A percentile compares a stretch with the other conserved stretches of the same genome.
These are phyloP conservation scores for Sepiola atlantica DNA, from an alignment of 2,888 invertebrate genomes.

Conservation along the genomic window DNA sequence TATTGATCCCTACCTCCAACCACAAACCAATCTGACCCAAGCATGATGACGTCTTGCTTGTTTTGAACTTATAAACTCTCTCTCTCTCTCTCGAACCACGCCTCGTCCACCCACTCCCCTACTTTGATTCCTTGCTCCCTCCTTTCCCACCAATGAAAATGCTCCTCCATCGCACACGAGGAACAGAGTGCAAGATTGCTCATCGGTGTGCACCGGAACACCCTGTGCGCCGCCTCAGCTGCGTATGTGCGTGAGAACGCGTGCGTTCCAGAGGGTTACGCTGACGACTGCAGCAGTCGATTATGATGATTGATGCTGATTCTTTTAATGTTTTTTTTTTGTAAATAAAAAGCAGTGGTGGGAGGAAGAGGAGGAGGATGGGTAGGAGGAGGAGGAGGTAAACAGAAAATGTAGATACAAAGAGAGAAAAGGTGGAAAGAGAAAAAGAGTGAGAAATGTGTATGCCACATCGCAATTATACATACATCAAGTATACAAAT, in stretches of 20 bases:
- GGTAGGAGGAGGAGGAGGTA: too few relatives aligned
- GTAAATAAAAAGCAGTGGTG: neutral
- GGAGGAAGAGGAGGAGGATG: neutral
- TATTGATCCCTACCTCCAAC: neutral
- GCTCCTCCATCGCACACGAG: neutral
- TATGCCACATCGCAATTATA: too few relatives aligned
- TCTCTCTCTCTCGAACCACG: neutral
- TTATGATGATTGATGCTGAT: neutral
- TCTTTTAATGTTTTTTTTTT: neutral
- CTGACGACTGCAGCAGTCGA: neutral
- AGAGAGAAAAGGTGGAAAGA: neutral
- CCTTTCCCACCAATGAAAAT: neutral
- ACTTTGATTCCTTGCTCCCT: too few relatives aligned
- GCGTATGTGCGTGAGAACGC: neutral
- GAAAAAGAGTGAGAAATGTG: neutral
- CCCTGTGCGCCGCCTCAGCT: neutral
- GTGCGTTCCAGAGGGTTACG: neutral
- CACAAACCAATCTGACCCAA: neutral
- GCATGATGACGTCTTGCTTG: neutral
- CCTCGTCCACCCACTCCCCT: neutral
- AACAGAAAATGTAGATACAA: neutral
- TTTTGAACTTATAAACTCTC: neutral
- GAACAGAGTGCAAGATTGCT: neutral
- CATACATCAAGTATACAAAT: neutral
- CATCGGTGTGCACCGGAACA: constrained; percentile 5